A percentile compares a stretch with the other conserved stretches of the same genome.
These are phyloP conservation scores for Lithobates pipiens DNA, from an alignment of 2,797 vertebrate species.

Conservation along the genomic window DNA sequence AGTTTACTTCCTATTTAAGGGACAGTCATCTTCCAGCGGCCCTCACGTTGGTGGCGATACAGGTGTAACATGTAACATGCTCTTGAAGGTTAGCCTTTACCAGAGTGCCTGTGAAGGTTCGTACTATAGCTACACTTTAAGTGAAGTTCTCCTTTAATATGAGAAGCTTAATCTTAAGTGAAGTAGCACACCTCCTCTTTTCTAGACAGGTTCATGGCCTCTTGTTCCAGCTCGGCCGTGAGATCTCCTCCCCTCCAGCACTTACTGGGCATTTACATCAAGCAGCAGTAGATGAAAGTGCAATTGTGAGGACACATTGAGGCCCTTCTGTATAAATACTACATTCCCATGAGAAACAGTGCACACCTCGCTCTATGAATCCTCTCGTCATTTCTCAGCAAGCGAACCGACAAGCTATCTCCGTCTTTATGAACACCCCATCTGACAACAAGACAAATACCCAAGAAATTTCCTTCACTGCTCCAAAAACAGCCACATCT, in stretches of 20 bases:
- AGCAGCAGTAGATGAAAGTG: background rate
- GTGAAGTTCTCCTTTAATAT: no score
- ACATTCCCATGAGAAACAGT: background rate
- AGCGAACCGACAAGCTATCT: constrained; percentile 38
- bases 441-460: constrained; percentile 51
- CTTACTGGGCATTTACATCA: constrained; percentile 6
- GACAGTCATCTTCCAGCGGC: no score
- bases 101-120: no score
- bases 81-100: no score
- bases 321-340: background rate
- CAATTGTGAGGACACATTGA: background rate
- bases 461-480: background rate
- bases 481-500: constrained; percentile 20
- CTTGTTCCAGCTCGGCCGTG: background rate
- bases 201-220: background rate
- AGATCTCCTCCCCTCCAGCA: background rate
- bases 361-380: background rate
- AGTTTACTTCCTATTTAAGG: no score
- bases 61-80: no score
- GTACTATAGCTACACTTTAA: no score
- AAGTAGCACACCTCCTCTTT: no score
- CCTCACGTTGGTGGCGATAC: no score
- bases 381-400: constrained; percentile 27
- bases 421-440: constrained; percentile 16
- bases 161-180: no score